Conservation (phyloP, 2,797 vertebrate species). For the Leptatherina wallacei region DNA sequence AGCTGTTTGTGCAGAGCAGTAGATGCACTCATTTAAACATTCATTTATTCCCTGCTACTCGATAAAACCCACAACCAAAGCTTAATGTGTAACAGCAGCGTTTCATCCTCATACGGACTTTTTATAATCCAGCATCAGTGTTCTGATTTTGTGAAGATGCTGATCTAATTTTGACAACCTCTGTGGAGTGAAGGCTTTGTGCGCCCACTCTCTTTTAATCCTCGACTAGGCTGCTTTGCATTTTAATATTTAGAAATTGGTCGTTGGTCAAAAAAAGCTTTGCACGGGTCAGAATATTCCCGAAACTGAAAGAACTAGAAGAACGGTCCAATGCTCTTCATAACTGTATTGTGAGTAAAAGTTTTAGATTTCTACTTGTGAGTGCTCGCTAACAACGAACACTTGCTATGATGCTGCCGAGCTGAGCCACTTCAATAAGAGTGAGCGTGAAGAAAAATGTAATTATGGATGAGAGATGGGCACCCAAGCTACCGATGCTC, state of each 20-base stretch:
- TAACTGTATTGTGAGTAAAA: constrained; percentile 1
- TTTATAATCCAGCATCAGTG: no score
- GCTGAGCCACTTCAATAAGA: constrained; percentile 52
- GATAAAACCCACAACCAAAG: no score
- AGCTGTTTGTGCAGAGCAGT: no score
- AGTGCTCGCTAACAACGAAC: constrained; percentile 16
- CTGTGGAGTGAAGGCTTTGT: no score
- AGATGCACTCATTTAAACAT: no score
- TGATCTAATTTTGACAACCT: no score
- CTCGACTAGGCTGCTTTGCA: background rate
- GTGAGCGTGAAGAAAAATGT: constrained; percentile 42
- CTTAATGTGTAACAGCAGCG: no score
- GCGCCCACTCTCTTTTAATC: no score
- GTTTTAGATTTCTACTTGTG: constrained; percentile 9
- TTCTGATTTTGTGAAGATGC: no score
- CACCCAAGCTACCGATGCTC: constrained; percentile 29
- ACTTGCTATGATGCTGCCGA: constrained; percentile 36
- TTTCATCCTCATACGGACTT: no score
- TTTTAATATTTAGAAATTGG: background rate
- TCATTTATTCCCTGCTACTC: no score
- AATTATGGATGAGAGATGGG: constrained; percentile 46
- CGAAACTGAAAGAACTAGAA: background rate
- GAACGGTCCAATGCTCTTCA: background rate
- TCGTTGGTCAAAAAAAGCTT: background rate
- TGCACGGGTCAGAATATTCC: background rate